A percentile compares a stretch with the other conserved stretches of the same genome.
Evolutionary conservation across 92 coral and sea anemone species (phyloP).

Genomic region (Porites rus): DNA sequence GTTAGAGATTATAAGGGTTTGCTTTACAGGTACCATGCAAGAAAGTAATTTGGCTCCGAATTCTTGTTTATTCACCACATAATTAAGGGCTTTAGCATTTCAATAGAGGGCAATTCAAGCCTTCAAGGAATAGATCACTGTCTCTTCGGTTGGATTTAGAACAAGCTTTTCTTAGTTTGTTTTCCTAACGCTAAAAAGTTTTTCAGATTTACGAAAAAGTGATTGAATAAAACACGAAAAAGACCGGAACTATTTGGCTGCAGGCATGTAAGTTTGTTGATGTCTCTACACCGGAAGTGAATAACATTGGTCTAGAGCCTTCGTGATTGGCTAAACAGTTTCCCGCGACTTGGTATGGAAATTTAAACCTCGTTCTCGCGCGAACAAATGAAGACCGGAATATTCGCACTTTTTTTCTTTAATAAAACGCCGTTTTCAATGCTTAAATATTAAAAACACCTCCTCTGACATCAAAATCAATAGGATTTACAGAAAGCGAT

Average conservation of each 20-base stretch:
- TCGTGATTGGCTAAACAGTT: constrained; percentile 36
- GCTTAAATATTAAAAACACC: background rate
- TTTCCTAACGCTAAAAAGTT: background rate
- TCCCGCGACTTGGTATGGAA: constrained; percentile 39
- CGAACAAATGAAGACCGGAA: background rate
- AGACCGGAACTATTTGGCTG: background rate
- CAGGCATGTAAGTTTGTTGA: constrained; percentile 14
- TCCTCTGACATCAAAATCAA: background rate
- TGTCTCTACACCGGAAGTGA: constrained; percentile 49
- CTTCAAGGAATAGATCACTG: constrained; percentile 24
- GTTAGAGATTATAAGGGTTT: background rate
- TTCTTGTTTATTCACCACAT: constrained; percentile 31
- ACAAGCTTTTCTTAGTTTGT: background rate
- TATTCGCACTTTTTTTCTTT: background rate
- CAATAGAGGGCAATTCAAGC: constrained; percentile 22
- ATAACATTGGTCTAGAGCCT: background rate
- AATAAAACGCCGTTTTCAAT: background rate
- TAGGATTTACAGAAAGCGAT: background rate
- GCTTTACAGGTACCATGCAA: constrained; percentile 12
- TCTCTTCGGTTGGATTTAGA: background rate
- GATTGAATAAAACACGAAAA: background rate
- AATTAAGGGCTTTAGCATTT: constrained; percentile 26
- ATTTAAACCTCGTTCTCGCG: constrained; percentile 24
- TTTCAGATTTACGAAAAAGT: background rate
- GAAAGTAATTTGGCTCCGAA: constrained; percentile 30